A percentile compares a stretch with the other conserved stretches of the same genome.
These are phyloP conservation scores for Rhinogobius similis DNA, from an alignment of 2,113 vertebrate species.

Conservation along the genomic window DNA sequence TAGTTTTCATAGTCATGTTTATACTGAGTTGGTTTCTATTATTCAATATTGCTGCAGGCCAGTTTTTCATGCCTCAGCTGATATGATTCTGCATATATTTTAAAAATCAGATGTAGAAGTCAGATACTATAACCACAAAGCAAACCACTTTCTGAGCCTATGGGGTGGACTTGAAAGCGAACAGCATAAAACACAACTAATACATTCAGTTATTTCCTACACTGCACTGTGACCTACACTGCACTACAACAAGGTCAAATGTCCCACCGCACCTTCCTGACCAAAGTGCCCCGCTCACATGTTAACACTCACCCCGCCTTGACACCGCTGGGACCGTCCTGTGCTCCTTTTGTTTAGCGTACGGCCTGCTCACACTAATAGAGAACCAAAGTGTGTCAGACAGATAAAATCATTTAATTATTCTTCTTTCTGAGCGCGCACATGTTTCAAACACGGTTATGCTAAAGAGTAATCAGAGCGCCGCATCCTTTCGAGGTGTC, in stretches of 20 bases:
- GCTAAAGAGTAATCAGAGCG: constrained; percentile 33
- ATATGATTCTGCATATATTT: not conserved
- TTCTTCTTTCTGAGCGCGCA: constrained; percentile 22
- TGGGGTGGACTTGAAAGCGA: too few relatives aligned
- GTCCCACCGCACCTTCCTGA: not conserved
- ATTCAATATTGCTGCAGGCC: too few relatives aligned
- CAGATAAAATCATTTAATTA: constrained; percentile 42
- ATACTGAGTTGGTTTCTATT: too few relatives aligned
- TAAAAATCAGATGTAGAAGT: too few relatives aligned
- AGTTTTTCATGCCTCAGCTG: too few relatives aligned
- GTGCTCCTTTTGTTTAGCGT: constrained; percentile 3
- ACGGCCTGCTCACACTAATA: constrained; percentile 8
- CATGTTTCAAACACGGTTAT: constrained; percentile 23
- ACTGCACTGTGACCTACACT: not conserved
- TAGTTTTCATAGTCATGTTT: too few relatives aligned
- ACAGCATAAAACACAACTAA: not conserved
- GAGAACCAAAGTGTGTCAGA: constrained; percentile 12
- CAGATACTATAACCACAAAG: not conserved
- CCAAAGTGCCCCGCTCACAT: not conserved
- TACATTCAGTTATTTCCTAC: not conserved
- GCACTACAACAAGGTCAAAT: not conserved
- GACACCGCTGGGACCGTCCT: too few relatives aligned
- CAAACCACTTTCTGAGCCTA: too few relatives aligned
- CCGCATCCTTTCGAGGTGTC: constrained; percentile 29
- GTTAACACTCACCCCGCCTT: not conserved